These are phyloP conservation scores for Psilanteris sp. DNA, from an alignment of 1,140 invertebrate species.

Conservation along the genomic window DNA sequence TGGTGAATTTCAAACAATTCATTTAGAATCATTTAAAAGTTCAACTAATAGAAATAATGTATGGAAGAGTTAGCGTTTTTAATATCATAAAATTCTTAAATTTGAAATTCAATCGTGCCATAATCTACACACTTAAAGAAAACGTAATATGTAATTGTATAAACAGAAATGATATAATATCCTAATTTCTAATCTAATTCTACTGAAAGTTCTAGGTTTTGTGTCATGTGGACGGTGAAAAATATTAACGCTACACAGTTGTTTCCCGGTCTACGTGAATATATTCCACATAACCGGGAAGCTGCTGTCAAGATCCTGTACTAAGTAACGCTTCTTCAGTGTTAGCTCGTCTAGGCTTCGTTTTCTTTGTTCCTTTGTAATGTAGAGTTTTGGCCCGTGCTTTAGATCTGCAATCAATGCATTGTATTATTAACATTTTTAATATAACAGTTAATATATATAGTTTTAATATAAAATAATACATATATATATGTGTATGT, in stretches of 20 bases:
- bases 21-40: too few relatives aligned
- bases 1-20: too few relatives aligned
- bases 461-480: too few relatives aligned
- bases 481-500: too few relatives aligned
- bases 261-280: constrained; percentile 93
- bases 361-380: constrained; percentile 71
- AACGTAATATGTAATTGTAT: too few relatives aligned
- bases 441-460: too few relatives aligned
- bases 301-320: constrained; percentile 86
- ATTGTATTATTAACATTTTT: background rate
- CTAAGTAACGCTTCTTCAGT: constrained; percentile 80
- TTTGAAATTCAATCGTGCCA: too few relatives aligned
- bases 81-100: too few relatives aligned
- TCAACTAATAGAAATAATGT: too few relatives aligned
- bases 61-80: too few relatives aligned
- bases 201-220: constrained; percentile 62
- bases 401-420: constrained; percentile 68
- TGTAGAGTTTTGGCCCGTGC: constrained; percentile 72
- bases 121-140: too few relatives aligned
- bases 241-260: constrained; percentile 84
- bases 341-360: constrained; percentile 72
- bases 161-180: too few relatives aligned
- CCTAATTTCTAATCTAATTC: constrained; percentile 44
- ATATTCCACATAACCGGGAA: constrained; percentile 91
- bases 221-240: constrained; percentile 76